Conservation (phyloP, 2,888 invertebrate genomes). For the Agrochola macilenta region DNA sequence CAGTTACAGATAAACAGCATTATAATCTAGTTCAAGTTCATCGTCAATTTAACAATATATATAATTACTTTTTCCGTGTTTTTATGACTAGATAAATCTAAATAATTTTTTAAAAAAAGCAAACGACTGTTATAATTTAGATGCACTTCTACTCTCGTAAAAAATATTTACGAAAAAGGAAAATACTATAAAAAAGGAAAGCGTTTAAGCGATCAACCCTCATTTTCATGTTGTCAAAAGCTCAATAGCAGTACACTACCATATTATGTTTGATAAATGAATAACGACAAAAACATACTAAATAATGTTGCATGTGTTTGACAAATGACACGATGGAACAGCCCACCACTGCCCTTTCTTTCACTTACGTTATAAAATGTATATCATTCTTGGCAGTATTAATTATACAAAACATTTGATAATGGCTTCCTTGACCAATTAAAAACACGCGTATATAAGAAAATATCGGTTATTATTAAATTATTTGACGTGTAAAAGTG, state of each 20-base stretch:
- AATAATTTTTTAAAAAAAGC: no score
- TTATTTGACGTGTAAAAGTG: not conserved
- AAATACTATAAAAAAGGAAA: not conserved
- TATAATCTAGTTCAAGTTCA: no score
- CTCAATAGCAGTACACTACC: not conserved
- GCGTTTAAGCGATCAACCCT: not conserved
- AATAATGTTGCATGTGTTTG: conserved; percentile 16
- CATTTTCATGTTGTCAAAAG: conserved; percentile 15
- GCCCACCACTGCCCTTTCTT: not conserved
- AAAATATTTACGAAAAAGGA: not conserved
- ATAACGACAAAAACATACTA: conserved; percentile 21
- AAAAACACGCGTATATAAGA: not conserved
- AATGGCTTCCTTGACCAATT: not conserved
- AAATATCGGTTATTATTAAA: not conserved
- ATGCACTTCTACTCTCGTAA: not conserved
- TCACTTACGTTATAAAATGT: not conserved
- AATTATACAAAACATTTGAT: not conserved
- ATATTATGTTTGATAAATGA: conserved; percentile 27
- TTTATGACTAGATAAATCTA: no score
- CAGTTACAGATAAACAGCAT: no score
- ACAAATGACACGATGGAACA: conserved; percentile 7
- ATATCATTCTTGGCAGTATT: not conserved
- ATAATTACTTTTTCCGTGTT: no score
- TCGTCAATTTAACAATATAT: no score
- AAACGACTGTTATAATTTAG: not conserved